Percentiles rank a stretch among this genome's conserved stretches.
These are phyloP conservation scores for Hephaestus fuliginosus DNA, from an alignment of 2,797 vertebrate species.

Conservation along the genomic window DNA sequence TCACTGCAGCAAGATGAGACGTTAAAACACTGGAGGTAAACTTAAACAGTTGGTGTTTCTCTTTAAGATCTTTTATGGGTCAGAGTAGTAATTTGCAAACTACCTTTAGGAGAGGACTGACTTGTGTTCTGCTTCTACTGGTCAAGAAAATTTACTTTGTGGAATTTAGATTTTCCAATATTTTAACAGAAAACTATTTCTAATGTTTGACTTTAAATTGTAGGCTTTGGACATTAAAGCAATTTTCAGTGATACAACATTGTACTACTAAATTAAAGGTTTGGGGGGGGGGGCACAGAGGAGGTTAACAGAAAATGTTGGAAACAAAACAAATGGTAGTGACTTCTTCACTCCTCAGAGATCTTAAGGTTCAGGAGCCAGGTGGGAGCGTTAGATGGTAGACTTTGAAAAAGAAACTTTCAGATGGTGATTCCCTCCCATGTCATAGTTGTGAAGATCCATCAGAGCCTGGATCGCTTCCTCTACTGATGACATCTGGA, in stretches of 20 bases:
- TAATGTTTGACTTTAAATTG: neutral
- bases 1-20: neutral
- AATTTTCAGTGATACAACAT: constrained; percentile 11
- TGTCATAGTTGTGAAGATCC: constrained; percentile 99
- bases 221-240: neutral
- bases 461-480: constrained; percentile 98
- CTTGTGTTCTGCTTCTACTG: constrained; percentile 12
- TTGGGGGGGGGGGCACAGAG: neutral
- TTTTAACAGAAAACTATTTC: constrained; percentile 27
- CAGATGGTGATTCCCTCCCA: constrained; percentile 97
- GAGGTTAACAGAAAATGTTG: constrained; percentile 19
- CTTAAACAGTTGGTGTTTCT: constrained; percentile 21
- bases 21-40: neutral
- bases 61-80: constrained; percentile 9
- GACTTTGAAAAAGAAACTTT: constrained; percentile 99
- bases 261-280: neutral
- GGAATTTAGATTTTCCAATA: constrained; percentile 22
- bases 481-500: constrained; percentile 98
- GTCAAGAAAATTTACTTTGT: neutral
- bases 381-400: constrained; percentile 87
- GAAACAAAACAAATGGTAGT: constrained; percentile 9
- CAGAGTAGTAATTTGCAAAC: constrained; percentile 16
- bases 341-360: constrained; percentile 28
- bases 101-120: neutral
- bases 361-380: constrained; percentile 1